These are phyloP conservation scores for Oreonectes daqikongensis DNA, from an alignment of 2,797 vertebrate species.

Conservation along the genomic window DNA sequence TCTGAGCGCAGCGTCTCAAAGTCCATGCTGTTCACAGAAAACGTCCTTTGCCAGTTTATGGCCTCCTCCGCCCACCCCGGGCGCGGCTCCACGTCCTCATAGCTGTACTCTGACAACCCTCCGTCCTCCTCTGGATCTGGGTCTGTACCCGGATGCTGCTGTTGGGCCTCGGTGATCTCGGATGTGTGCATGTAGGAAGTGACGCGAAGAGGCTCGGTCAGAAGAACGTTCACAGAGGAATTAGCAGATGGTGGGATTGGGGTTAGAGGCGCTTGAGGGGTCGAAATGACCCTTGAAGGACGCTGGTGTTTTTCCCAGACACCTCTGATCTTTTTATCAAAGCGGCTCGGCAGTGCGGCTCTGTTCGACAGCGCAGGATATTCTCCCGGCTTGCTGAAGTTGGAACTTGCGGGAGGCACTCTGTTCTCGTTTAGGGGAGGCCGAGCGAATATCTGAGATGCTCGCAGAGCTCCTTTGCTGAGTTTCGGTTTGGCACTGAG, in stretches of 20 bases:
- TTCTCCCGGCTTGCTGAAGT: constrained; percentile 66
- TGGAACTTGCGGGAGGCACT: constrained; percentile 65
- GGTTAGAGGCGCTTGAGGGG: constrained; percentile 7
- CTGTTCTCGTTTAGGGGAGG: constrained; percentile 67
- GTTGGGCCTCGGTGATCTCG: constrained; percentile 78
- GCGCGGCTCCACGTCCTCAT: constrained; percentile 81
- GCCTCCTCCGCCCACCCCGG: constrained; percentile 92
- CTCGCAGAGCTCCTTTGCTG: constrained; percentile 66
- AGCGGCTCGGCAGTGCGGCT: constrained; percentile 55
- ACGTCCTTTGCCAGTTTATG: constrained; percentile 97
- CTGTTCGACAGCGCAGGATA: constrained; percentile 59
- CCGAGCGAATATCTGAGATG: constrained; percentile 71
- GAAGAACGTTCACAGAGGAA: constrained; percentile 65
- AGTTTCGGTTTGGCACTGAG: constrained; percentile 69
- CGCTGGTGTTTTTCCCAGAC: constrained; percentile 46
- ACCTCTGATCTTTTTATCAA: constrained; percentile 55
- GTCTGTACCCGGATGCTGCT: constrained; percentile 66
- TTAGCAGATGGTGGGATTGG: constrained; percentile 62
- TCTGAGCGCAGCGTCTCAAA: constrained; percentile 96
- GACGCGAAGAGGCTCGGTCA: constrained; percentile 62
- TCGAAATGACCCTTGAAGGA: constrained; percentile 43
- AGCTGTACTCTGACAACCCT: constrained; percentile 82
- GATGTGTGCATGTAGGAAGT: constrained; percentile 87
- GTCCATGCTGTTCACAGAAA: constrained; percentile 93
- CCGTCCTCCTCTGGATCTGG: constrained; percentile 74